Evolutionary conservation across 92 coral and sea anemone species (phyloP).

Genomic region (Porites cylindrica): DNA sequence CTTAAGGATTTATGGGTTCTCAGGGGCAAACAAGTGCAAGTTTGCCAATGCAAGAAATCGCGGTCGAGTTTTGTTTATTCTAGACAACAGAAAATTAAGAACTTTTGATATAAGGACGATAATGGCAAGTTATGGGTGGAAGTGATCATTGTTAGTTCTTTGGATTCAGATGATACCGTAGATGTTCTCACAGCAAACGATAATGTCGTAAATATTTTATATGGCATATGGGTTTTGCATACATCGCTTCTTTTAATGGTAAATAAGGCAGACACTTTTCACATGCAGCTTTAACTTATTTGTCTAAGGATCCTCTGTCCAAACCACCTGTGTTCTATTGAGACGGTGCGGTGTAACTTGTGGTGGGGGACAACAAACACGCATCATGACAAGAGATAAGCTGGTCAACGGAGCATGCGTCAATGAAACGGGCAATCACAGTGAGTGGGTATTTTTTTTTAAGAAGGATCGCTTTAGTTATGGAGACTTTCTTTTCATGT

Average conservation of each 20-base stretch:
- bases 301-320: conserved; percentile 5
- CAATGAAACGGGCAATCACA: not conserved
- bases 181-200: no score
- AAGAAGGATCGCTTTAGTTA: not conserved
- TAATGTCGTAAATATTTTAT: no score
- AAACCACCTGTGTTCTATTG: conserved; percentile 30
- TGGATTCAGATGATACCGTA: no score
- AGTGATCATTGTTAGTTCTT: no score
- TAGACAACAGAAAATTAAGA: no score
- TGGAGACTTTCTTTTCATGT: not conserved
- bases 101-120: no score
- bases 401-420: not conserved
- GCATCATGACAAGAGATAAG: conserved; percentile 24
- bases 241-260: not conserved
- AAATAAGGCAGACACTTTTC: not conserved
- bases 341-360: conserved; percentile 42
- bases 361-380: conserved; percentile 41
- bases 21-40: no score
- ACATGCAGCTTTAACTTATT: not conserved
- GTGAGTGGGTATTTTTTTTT: not conserved
- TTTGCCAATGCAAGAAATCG: no score
- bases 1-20: no score
- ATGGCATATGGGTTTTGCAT: no score
- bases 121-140: no score
- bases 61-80: no score